Evolutionary conservation across 2,888 invertebrate species (phyloP), one percentile per base, ranked within the genome.

Genomic region (Andrena chrysosceles): DNA sequence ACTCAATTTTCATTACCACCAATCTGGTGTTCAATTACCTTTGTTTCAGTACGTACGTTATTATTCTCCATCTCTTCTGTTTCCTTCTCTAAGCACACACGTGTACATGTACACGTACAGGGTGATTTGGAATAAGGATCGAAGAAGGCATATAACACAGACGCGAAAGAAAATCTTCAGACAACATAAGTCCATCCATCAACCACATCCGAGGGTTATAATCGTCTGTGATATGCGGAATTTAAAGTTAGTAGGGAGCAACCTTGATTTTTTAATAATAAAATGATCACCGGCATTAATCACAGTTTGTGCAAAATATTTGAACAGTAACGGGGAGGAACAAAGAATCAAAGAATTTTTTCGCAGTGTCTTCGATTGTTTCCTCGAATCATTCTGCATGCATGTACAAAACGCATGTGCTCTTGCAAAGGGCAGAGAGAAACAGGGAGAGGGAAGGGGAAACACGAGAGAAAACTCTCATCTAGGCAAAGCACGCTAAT

Each of bases 401-500:
- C 8, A 10, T 16, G 26, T 20, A 33, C 42, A 16, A 13, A 23
- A 16, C 26, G 35, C 64, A 56, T 13, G 42, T 42, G 42, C n/a
- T 52, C n/a, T 33, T 26, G 42, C 35, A 29, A 63, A 54, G 52
- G 26, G 49, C 54, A 35, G 10, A 42, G 70, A 71, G 56, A 23
- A 60, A 67, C 54, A 71, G 71, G 59, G 69, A 70, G 67, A 59
- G 77, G 52, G 71, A 33, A 72, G 74, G 69, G 66, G 35, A 80
- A 77, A 80, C 69, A 52, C 77, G 75, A 42, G 73, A 56, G 75
- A 85, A 59, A 75, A 75, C 59, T 71, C 69, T 59, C 69, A 70
- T 69, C 66, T 69, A 73, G 75, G 70, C 73, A 74, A 60, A 76
- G 42, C 63, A 60, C 73, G 64, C 68, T 77, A 78, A 86, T 86